phyloP scores from a whole-genome alignment of 2,797 vertebrate species.

The Protosalanx chinensis region DNA sequence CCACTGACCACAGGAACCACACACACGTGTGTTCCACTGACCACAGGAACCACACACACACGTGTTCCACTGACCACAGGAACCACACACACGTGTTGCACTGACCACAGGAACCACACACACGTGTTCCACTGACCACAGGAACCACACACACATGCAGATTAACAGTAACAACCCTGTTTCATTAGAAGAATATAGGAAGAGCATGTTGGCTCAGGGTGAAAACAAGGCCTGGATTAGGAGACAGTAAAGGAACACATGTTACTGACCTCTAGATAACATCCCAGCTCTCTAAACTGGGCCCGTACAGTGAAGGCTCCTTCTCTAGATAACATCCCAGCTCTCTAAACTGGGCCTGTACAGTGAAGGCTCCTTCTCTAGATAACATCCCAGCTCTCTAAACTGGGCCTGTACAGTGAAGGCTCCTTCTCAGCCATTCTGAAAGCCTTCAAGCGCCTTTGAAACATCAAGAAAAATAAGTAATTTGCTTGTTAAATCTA shows the following conservation, averaged over 20 bases:
- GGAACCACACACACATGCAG: neutral
- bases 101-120: too few species aligned
- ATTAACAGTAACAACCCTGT: slow-evolving; percentile 5
- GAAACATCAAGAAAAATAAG: slow-evolving; percentile 28
- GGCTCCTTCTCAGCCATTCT: slow-evolving; percentile 38
- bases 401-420: slow-evolving; percentile 30
- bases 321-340: slow-evolving; percentile 25
- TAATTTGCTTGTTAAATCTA: slow-evolving; percentile 17
- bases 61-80: neutral
- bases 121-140: too few species aligned
- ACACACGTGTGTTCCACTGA: too few species aligned
- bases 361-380: slow-evolving; percentile 42
- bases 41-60: too few species aligned
- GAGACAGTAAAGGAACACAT: neutral
- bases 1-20: neutral
- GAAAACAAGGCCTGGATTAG: slow-evolving; percentile 16
- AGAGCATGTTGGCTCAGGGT: neutral
- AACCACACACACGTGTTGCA: too few species aligned
- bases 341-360: slow-evolving; percentile 15
- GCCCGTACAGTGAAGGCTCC: slow-evolving; percentile 41
- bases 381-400: slow-evolving; percentile 31
- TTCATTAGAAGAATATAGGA: slow-evolving; percentile 4
- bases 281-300: slow-evolving; percentile 22
- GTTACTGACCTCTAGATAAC: slow-evolving; percentile 23
- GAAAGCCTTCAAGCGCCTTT: slow-evolving; percentile 21